Evolutionary conservation across 2,113 vertebrate species (phyloP).

Genomic region (Aspidoscelis tigris): DNA sequence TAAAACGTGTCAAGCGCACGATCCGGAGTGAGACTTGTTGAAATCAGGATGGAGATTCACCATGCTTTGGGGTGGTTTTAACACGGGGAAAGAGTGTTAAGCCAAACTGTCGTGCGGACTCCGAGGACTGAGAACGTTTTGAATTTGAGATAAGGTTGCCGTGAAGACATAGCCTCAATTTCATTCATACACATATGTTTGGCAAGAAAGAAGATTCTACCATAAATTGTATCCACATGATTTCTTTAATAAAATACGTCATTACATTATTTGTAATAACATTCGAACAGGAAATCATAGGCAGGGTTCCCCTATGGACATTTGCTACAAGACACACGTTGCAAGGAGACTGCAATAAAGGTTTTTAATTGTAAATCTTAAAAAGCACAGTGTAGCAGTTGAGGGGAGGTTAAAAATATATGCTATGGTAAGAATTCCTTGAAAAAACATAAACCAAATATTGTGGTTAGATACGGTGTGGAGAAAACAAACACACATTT

Average conservation of each 20-base stretch:
- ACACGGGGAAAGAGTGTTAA: too few relatives aligned
- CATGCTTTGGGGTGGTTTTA: too few relatives aligned
- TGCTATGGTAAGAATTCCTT: slow-evolving; percentile 58
- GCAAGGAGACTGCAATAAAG: slow-evolving; percentile 11
- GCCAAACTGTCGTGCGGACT: too few relatives aligned
- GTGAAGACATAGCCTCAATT: not conserved
- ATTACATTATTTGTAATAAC: slow-evolving; percentile 47
- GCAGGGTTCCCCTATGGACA: slow-evolving; percentile 31
- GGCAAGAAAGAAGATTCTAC: slow-evolving; percentile 47
- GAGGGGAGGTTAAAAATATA: slow-evolving; percentile 74
- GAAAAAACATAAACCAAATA: not conserved
- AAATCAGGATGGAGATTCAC: too few relatives aligned
- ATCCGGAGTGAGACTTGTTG: too few relatives aligned
- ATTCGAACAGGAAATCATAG: slow-evolving; percentile 18
- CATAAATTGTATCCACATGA: slow-evolving; percentile 63
- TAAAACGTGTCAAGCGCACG: too few relatives aligned
- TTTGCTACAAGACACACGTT: slow-evolving; percentile 32
- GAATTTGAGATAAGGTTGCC: too few relatives aligned
- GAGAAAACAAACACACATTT: not conserved
- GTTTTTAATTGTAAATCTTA: slow-evolving; percentile 25
- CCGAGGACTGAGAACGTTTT: too few relatives aligned
- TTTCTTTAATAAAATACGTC: slow-evolving; percentile 77
- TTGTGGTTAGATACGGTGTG: not conserved
- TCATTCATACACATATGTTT: slow-evolving; percentile 5
- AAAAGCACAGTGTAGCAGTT: slow-evolving; percentile 51